Percentiles rank a stretch among this genome's conserved stretches.
Evolutionary conservation across 1,140 invertebrate genomes (phyloP).

Genomic region (Drosophila kanapiae): DNA sequence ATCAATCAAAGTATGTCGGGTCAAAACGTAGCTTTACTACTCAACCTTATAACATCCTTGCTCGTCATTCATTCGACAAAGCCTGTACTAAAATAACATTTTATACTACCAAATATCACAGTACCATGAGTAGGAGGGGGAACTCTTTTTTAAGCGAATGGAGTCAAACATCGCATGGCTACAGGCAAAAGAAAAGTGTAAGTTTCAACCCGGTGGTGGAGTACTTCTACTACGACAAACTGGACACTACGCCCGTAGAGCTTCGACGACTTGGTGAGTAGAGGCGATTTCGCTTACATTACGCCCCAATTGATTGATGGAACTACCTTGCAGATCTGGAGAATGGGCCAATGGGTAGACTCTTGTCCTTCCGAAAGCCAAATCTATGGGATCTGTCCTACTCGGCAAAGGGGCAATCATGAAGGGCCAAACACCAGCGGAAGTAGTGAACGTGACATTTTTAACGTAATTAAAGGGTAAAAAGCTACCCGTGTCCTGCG

Average conservation of each 20-base stretch:
- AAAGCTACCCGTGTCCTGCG: slow-evolving; percentile 7
- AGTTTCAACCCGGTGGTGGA: slow-evolving; percentile 48
- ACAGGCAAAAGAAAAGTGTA: slow-evolving; percentile 29
- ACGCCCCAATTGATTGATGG: slow-evolving; percentile 1
- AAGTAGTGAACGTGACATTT: slow-evolving; percentile 52
- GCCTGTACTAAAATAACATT: neutral
- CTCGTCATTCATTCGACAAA: neutral
- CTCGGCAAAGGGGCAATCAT: neutral
- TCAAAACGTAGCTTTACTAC: neutral
- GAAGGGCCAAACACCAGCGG: slow-evolving; percentile 5
- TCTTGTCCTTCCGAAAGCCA: neutral
- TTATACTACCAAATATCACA: neutral
- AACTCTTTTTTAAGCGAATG: neutral
- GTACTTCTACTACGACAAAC: slow-evolving; percentile 18
- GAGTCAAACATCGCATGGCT: neutral
- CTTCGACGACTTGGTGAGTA: slow-evolving; percentile 20
- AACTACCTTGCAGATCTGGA: neutral
- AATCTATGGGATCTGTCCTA: neutral
- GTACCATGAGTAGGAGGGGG: neutral
- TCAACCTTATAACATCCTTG: neutral
- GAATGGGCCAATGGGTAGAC: neutral
- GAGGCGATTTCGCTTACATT: neutral
- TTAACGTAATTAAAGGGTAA: slow-evolving; percentile 43
- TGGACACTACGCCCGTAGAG: neutral
- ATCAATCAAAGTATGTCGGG: neutral